Evolutionary conservation across 2,888 invertebrate genomes (phyloP).

Genomic region (Ochropleura plecta): DNA sequence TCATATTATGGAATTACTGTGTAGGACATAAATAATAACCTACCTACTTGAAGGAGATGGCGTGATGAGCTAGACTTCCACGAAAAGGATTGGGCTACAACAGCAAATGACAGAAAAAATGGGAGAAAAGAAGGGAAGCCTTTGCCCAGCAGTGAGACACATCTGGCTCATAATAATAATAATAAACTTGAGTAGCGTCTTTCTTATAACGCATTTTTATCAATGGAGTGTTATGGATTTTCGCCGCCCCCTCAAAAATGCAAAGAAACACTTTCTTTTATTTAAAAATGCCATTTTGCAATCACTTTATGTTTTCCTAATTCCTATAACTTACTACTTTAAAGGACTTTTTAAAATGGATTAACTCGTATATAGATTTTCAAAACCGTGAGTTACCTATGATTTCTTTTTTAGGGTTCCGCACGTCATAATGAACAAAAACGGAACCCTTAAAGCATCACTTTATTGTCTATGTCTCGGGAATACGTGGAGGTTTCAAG

Average conservation of each 20-base stretch:
- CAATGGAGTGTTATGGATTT: conserved; percentile 24
- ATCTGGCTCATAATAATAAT: no score
- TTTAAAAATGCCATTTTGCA: not conserved
- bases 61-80: no score
- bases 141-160: no score
- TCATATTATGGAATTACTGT: conserved; percentile 30
- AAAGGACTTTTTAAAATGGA: not conserved
- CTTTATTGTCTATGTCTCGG: no score
- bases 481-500: no score
- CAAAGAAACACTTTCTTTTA: not conserved
- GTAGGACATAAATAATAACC: conserved; percentile 27
- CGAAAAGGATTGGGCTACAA: no score
- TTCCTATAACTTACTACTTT: not conserved
- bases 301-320: not conserved
- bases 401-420: not conserved
- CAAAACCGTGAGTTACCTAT: not conserved
- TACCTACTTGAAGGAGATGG: not conserved
- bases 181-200: not conserved
- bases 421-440: no score
- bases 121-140: no score
- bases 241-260: not conserved
- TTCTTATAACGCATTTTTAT: not conserved
- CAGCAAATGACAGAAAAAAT: no score
- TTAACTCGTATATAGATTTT: not conserved
- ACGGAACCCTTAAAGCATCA: no score